A percentile compares a stretch with the other conserved stretches of the same genome.
Conservation (phyloP, 1,140 invertebrate species). For the Lordiphosa collinella region DNA sequence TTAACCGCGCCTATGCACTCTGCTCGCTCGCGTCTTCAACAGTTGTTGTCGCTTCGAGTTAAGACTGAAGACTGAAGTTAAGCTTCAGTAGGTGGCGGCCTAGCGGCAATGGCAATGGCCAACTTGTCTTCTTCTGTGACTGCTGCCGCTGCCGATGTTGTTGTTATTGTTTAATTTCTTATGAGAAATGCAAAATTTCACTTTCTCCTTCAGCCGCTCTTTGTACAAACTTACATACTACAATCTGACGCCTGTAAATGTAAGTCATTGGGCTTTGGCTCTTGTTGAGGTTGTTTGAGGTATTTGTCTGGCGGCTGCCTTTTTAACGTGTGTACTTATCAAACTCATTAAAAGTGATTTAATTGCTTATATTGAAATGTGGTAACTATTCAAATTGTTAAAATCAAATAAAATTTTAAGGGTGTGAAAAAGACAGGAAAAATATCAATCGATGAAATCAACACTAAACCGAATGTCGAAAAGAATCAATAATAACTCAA, state of each 20-base stretch:
- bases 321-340: conserved; percentile 38
- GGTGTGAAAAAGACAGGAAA: too few species aligned
- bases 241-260: conserved; percentile 27
- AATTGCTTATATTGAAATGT: conserved; percentile 15
- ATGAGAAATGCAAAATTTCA: conserved; percentile 74
- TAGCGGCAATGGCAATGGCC: conserved; percentile 21
- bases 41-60: conserved; percentile 18
- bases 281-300: conserved; percentile 16
- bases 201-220: conserved; percentile 63
- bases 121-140: conserved; percentile 13
- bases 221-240: background rate
- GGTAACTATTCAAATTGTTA: conserved; percentile 2
- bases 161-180: conserved; percentile 18
- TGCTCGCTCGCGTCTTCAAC: conserved; percentile 9
- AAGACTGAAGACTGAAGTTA: conserved; percentile 42
- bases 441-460: too few species aligned
- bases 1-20: conserved; percentile 9
- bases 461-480: too few species aligned
- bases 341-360: conserved; percentile 9
- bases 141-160: conserved; percentile 23
- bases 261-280: conserved; percentile 67
- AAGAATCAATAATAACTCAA: too few species aligned
- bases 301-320: conserved; percentile 21
- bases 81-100: background rate
- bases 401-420: background rate